phyloP scores from a whole-genome alignment of 1,140 invertebrate genomes.

The Drosophila lacteicornis region DNA sequence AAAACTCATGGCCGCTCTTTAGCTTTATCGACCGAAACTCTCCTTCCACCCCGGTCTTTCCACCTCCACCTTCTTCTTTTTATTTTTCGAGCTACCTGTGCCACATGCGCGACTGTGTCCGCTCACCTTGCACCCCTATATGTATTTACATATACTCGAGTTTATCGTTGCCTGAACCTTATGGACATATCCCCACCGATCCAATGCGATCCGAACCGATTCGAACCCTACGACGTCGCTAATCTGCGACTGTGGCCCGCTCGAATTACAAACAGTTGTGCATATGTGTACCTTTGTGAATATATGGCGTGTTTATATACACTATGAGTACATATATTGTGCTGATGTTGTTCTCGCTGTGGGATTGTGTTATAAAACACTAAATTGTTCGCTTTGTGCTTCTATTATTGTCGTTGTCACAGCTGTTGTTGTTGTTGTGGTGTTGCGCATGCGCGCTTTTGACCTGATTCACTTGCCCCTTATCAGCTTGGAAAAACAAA shows the following conservation, averaged over 20 bases:
- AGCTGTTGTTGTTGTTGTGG: conserved; percentile 23
- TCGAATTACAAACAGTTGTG: conserved; percentile 38
- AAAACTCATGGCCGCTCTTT: conserved; percentile 3
- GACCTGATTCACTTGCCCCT: conserved; percentile 68
- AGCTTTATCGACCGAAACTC: conserved; percentile 6
- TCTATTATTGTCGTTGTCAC: conserved; percentile 7
- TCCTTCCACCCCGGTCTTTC: background rate
- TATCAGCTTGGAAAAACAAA: conserved; percentile 45
- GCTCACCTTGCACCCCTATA: conserved; percentile 23
- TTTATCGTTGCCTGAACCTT: conserved; percentile 22
- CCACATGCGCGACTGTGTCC: conserved; percentile 7
- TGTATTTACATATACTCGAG: conserved; percentile 9
- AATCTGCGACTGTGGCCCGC: conserved; percentile 38
- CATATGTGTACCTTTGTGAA: conserved; percentile 12
- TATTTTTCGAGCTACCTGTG: conserved; percentile 19
- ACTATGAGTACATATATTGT: conserved; percentile 6
- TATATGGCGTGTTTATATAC: conserved; percentile 11
- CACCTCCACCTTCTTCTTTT: too few relatives aligned
- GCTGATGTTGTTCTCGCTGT: background rate
- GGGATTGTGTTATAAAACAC: conserved; percentile 17
- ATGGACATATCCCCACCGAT: conserved; percentile 6
- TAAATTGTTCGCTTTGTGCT: conserved; percentile 25
- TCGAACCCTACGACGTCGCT: conserved; percentile 23
- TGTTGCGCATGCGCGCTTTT: conserved; percentile 75
- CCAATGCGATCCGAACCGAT: conserved; percentile 12